Base-by-base conservation (phyloP, 2,113 vertebrate genomes). In the Hemiprocne comata region DNA sequence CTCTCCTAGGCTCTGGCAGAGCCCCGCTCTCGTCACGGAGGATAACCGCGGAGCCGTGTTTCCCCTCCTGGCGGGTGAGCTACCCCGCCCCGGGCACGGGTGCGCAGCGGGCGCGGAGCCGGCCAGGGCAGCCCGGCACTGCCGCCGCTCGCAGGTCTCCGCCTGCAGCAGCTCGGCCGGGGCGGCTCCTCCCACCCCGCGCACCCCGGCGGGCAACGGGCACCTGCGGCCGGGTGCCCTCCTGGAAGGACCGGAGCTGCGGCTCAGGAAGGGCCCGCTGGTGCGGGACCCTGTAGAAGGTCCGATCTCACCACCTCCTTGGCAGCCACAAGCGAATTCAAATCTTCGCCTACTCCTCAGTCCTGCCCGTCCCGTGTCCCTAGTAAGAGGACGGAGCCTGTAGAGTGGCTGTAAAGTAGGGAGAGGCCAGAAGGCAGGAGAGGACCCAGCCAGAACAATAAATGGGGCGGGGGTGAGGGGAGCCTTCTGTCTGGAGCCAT, bases 221-320 rank as follows among this genome's bases (percentile, higher is more conserved):
- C 60, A 48, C 28, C 75, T 24, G 84, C 7, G 3, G 29, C 20
- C 14, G 26, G 2, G 19, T 28, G 38, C 7, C 2, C 2, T 54
- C 50, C 20, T 5, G 10, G 53, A 25, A 19, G 28, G 33, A 25
- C 17, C 7, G 33, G 34, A 11, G 25, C 50, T 13, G 57, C 28
- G 4, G 46, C 46, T 25, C 5, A 24, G 40, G 28, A 31, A 36
- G 31, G 33, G 13, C 24, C 20, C 55, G 3, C 7, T 6, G 51
- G 6, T 58, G 42, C 42, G 4, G 34, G 36, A 34, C 14, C 3
- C 29, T 58, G 19, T 17, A 4, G 8, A 34, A 31, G 34, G 16
- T 20, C 65, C 4, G 5, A 5, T 18, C 5, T 31, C 42, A 4
- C 4, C 36, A 3, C 8, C 2, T 15, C 55, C 9, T 12, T 0